Conservation (phyloP, 2,113 vertebrate species). For the Python bivittatus region DNA sequence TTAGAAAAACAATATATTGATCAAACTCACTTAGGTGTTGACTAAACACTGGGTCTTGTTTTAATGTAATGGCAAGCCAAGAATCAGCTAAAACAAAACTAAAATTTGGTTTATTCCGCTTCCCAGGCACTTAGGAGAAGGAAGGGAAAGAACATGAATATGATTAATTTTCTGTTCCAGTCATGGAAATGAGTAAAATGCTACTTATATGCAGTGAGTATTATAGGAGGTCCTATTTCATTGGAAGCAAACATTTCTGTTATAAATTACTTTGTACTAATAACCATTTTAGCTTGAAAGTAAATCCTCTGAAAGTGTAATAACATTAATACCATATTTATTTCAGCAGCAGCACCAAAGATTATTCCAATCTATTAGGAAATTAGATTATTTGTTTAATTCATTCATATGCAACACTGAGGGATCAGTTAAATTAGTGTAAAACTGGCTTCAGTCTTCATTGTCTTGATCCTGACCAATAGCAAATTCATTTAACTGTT, state of each 20-base stretch:
- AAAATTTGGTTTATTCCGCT: not conserved
- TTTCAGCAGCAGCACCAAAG: not conserved
- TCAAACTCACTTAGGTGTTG: too few species aligned
- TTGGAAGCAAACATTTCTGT: not conserved
- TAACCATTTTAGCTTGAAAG: not conserved
- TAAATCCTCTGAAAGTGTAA: not conserved
- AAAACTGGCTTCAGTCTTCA: not conserved
- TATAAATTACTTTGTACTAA: not conserved
- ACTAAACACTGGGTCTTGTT: too few species aligned
- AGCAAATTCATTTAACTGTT: not conserved
- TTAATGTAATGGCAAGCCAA: too few species aligned
- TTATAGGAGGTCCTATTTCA: not conserved
- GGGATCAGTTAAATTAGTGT: not conserved
- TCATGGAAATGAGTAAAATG: not conserved
- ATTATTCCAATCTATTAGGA: not conserved
- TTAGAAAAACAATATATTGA: too few species aligned
- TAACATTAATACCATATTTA: not conserved
- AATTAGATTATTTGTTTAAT: not conserved
- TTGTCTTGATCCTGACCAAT: not conserved
- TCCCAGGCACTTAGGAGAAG: not conserved
- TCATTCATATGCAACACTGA: not conserved
- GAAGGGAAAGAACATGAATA: not conserved
- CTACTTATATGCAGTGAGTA: not conserved
- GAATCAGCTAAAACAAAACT: not conserved
- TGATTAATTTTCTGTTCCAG: not conserved